Conservation (phyloP, 2,888 invertebrate genomes). For the Patella ulyssiponensis region DNA sequence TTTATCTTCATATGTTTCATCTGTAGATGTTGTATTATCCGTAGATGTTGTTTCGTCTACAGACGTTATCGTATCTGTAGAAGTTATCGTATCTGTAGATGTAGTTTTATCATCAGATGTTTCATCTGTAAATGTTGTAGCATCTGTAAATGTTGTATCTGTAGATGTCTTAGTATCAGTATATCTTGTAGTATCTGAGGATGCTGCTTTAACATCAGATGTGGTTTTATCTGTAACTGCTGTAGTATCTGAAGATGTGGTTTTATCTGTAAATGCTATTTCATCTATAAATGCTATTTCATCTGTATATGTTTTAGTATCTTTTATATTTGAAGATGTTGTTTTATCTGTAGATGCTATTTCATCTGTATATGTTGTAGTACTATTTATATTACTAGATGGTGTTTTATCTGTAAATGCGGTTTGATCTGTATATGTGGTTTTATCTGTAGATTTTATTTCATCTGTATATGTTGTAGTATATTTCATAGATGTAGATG, state of each 20-base stretch:
- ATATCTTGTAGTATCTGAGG: background rate
- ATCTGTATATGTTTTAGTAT: background rate
- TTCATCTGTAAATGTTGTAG: no score
- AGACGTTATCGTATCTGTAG: background rate
- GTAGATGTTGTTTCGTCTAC: background rate
- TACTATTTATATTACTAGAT: background rate
- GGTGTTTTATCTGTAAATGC: background rate
- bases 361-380: background rate
- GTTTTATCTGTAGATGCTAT: background rate
- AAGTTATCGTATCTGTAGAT: no score
- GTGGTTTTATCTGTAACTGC: background rate
- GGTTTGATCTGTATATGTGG: background rate
- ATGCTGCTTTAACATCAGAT: no score
- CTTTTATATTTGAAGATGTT: background rate
- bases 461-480: background rate
- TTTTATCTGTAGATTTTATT: background rate
- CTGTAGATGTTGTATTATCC: no score
- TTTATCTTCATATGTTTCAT: no score
- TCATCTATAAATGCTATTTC: background rate
- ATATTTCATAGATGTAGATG: no score
- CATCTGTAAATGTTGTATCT: no score
- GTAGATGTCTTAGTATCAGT: background rate
- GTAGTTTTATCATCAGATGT: no score
- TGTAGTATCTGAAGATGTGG: background rate
- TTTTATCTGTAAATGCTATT: background rate